A percentile compares a stretch with the other conserved stretches of the same genome.
phyloP scores from a whole-genome alignment of 2,888 invertebrate species.

The Aporophyla lueneburgensis region DNA sequence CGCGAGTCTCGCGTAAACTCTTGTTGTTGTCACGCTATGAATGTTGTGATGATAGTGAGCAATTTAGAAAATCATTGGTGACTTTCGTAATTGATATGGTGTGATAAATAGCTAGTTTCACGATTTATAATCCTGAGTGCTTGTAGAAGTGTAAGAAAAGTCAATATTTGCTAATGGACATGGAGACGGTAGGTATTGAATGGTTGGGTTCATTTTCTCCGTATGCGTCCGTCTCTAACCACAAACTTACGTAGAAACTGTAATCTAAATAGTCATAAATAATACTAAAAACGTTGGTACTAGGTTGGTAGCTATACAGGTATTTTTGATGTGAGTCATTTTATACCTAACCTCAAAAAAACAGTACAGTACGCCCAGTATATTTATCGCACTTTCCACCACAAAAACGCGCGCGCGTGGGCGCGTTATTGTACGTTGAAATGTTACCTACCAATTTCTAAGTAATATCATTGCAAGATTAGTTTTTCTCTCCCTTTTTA shows the following conservation, averaged over 20 bases:
- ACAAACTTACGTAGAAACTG: background rate
- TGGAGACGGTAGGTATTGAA: slow-evolving; percentile 5
- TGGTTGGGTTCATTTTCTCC: background rate
- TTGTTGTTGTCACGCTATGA: background rate
- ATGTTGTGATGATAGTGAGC: background rate
- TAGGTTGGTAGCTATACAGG: background rate
- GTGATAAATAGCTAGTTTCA: background rate
- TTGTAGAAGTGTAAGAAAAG: background rate
- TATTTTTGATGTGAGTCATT: background rate
- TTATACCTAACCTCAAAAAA: background rate
- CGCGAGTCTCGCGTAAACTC: background rate
- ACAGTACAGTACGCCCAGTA: slow-evolving; percentile 1
- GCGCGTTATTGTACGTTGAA: background rate
- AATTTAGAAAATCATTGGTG: background rate
- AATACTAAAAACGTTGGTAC: background rate
- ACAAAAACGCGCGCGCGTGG: background rate
- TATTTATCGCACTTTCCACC: background rate
- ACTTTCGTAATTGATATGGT: background rate
- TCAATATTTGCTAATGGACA: background rate
- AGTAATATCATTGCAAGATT: background rate
- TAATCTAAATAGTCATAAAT: background rate
- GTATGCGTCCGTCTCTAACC: background rate
- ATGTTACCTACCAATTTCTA: slow-evolving; percentile 11
- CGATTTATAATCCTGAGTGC: background rate
- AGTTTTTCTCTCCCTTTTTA: background rate